phyloP scores from a whole-genome alignment of 2,888 invertebrate genomes.

The Eucera pruinosa region DNA sequence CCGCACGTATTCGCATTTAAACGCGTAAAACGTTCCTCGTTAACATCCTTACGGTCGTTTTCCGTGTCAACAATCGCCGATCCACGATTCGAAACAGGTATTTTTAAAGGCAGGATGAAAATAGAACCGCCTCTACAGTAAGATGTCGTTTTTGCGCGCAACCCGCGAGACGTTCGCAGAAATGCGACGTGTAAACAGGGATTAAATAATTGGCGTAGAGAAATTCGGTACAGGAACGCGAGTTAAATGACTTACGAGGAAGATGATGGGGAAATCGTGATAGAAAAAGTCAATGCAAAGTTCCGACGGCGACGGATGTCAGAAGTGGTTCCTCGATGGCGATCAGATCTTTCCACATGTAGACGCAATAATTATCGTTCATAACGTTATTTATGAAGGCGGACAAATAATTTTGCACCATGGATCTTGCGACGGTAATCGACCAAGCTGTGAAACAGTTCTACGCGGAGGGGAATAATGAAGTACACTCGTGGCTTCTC shows the following conservation, averaged over 20 bases:
- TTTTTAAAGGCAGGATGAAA: slow-evolving; percentile 1
- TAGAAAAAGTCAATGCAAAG: not conserved
- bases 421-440: slow-evolving; percentile 82
- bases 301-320: not conserved
- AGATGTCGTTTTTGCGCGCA: slow-evolving; percentile 10
- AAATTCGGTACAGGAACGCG: not conserved
- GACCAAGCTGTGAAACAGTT: slow-evolving; percentile 85
- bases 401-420: slow-evolving; percentile 51
- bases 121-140: not conserved
- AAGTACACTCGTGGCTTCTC: slow-evolving; percentile 94
- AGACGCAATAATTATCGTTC: slow-evolving; percentile 2
- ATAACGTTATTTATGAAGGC: slow-evolving; percentile 13
- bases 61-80: too few relatives aligned
- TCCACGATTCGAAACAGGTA: too few relatives aligned
- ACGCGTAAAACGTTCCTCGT: too few relatives aligned
- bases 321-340: not conserved
- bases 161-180: not conserved
- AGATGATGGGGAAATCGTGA: slow-evolving; percentile 6
- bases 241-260: slow-evolving; percentile 23
- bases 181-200: slow-evolving; percentile 31
- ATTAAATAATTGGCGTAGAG: not conserved
- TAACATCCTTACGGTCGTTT: too few relatives aligned
- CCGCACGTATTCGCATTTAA: too few relatives aligned
- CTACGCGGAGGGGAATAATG: slow-evolving; percentile 88
- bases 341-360: not conserved